Conservation (phyloP, 2,888 invertebrate species). For the Arctia plantaginis region DNA sequence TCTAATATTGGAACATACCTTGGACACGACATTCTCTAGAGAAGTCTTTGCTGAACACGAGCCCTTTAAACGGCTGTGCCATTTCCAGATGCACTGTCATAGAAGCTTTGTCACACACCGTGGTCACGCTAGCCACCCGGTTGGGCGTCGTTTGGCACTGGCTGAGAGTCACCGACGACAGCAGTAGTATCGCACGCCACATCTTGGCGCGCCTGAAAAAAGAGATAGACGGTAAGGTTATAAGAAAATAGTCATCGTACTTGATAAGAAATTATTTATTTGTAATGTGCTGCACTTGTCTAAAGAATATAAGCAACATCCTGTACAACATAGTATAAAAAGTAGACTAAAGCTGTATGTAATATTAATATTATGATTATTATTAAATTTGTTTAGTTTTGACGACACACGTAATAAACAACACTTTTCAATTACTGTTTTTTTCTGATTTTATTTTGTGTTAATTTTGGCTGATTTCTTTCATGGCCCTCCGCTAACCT, state of each 20-base stretch:
- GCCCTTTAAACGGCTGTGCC: constrained; percentile 89
- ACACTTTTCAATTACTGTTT: too few relatives aligned
- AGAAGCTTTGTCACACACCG: constrained; percentile 88
- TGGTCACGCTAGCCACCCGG: constrained; percentile 86
- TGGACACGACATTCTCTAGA: constrained; percentile 89
- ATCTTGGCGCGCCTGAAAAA: constrained; percentile 69
- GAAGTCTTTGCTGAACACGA: constrained; percentile 92
- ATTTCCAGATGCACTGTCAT: constrained; percentile 88
- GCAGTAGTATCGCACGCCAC: constrained; percentile 73
- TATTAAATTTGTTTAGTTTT: too few relatives aligned
- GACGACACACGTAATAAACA: too few relatives aligned
- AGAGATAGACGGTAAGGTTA: constrained; percentile 14
- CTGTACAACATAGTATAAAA: too few relatives aligned
- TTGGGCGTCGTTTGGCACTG: constrained; percentile 73
- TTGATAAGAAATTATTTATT: not conserved
- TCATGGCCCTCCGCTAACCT: too few relatives aligned
- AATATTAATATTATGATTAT: too few relatives aligned
- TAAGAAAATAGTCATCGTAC: not conserved
- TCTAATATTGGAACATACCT: constrained; percentile 70
- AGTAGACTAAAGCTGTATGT: too few relatives aligned
- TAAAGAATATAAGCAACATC: not conserved
- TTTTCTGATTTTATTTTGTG: too few relatives aligned
- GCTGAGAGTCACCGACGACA: constrained; percentile 56
- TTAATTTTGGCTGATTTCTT: too few relatives aligned
- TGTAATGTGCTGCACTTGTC: not conserved